These are phyloP conservation scores for Haliclystus octoradiatus DNA, from an alignment of 30 jellyfish, hydroid and myxozoan species.

Conservation along the genomic window DNA sequence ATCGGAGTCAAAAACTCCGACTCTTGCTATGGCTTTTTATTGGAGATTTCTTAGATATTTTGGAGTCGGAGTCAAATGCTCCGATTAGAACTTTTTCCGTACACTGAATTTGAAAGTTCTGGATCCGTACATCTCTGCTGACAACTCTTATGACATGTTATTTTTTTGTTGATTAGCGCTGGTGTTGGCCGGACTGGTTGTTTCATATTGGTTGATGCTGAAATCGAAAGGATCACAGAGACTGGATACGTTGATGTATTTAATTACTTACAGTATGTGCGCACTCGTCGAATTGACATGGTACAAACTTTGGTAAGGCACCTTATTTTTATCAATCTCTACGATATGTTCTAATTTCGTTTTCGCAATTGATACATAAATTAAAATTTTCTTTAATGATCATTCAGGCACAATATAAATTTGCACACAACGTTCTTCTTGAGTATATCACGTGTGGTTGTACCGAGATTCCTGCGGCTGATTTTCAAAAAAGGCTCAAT, in stretches of 20 bases:
- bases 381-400: no score
- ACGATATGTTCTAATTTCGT: not conserved
- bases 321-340: no score
- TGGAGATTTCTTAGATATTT: no score
- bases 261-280: conserved; percentile 76
- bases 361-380: not conserved
- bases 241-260: conserved; percentile 78
- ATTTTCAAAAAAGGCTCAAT: conserved; percentile 25
- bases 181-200: conserved; percentile 99
- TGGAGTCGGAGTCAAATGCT: no score
- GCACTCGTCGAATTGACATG: conserved; percentile 89
- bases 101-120: no score
- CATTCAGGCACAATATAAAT: conserved; percentile 45
- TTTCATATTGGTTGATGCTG: conserved; percentile 76
- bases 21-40: no score
- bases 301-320: conserved; percentile 85
- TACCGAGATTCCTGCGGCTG: conserved; percentile 51
- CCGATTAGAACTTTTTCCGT: no score
- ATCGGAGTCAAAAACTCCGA: no score
- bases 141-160: no score
- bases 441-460: conserved; percentile 53
- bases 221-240: conserved; percentile 71
- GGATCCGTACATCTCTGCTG: no score
- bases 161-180: no score
- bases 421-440: conserved; percentile 52